phyloP scores from a whole-genome alignment of 1,140 invertebrate species.

The Orchestia grillus region DNA sequence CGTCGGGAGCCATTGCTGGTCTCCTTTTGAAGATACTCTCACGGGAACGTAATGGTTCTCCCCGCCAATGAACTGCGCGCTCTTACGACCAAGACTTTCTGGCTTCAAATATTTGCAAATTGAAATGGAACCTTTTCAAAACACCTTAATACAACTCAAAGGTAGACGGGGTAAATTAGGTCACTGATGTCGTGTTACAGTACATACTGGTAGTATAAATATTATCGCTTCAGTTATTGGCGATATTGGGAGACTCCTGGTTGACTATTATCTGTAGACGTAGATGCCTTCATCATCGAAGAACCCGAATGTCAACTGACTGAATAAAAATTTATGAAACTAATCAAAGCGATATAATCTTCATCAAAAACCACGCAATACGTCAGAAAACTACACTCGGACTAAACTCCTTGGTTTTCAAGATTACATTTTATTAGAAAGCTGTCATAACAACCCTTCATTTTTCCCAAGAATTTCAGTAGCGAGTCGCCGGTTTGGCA shows the following conservation, averaged over 20 bases:
- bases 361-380: too few relatives aligned
- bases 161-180: background rate
- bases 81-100: background rate
- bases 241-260: background rate
- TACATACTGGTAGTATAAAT: background rate
- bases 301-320: background rate
- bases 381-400: too few relatives aligned
- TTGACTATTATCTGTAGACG: background rate
- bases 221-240: background rate
- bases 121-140: background rate
- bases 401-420: too few relatives aligned
- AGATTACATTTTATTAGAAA: too few relatives aligned
- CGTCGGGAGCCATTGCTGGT: conserved; percentile 3
- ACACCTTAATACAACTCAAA: background rate
- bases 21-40: background rate
- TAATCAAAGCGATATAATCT: too few relatives aligned
- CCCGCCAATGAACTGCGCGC: background rate
- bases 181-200: background rate
- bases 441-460: too few relatives aligned
- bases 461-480: too few relatives aligned
- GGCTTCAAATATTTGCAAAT: background rate
- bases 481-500: too few relatives aligned
- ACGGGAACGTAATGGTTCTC: background rate
- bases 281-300: background rate
- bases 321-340: background rate